These are phyloP conservation scores for Speoplatyrhinus poulsoni DNA, from an alignment of 2,113 vertebrate genomes.

Conservation along the genomic window DNA sequence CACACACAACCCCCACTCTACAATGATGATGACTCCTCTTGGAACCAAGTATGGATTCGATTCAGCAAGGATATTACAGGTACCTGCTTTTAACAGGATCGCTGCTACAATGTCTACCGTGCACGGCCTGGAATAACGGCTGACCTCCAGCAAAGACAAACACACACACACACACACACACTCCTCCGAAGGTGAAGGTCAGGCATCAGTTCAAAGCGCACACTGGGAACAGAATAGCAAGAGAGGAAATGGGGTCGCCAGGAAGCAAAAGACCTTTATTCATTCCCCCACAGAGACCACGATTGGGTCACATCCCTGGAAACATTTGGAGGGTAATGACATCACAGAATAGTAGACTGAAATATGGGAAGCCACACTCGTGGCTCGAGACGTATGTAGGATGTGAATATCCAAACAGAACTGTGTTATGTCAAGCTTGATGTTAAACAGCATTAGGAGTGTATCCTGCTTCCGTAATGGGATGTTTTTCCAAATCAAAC, in stretches of 20 bases:
- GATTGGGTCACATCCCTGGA: background rate
- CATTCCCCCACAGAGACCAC: background rate
- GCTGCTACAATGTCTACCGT: conserved; percentile 9
- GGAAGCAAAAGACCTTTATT: background rate
- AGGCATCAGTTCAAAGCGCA: background rate
- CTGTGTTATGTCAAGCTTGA: background rate
- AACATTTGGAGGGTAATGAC: background rate
- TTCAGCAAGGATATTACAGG: background rate
- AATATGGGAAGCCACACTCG: background rate
- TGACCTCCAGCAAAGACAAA: background rate
- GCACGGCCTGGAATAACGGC: background rate
- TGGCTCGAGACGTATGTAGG: background rate
- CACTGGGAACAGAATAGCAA: background rate
- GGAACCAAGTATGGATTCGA: background rate
- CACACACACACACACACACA: background rate
- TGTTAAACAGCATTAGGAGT: too few relatives aligned
- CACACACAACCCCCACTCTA: too few relatives aligned
- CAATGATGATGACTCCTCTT: background rate
- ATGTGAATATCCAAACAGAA: background rate
- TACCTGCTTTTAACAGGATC: conserved; percentile 14
- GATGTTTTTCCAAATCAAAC: too few relatives aligned
- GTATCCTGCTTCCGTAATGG: too few relatives aligned
- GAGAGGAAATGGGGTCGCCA: background rate
- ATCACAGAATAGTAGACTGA: background rate
- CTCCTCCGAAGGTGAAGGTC: background rate